phyloP scores from a whole-genome alignment of 2,888 invertebrate species.

The Pyrocoelia pectoralis region DNA sequence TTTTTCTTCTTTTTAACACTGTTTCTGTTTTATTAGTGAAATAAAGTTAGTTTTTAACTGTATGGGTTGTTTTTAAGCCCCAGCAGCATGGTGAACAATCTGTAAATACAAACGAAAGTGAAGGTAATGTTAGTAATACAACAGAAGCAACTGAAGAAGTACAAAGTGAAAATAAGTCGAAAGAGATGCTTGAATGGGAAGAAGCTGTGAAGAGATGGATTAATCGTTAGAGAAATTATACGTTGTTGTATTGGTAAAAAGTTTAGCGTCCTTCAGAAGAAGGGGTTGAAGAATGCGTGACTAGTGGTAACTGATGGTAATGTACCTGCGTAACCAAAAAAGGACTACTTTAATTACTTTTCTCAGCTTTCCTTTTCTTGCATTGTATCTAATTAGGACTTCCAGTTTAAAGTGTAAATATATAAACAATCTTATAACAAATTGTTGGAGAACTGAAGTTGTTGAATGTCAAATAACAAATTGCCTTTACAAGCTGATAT shows the following conservation, averaged over 20 bases:
- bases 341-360: neutral
- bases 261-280: neutral
- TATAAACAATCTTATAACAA: neutral
- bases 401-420: neutral
- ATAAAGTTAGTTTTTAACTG: constrained; percentile 20
- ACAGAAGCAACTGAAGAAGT: constrained; percentile 38
- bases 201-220: constrained; percentile 73
- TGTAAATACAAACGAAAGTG: constrained; percentile 28
- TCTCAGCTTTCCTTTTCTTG: neutral
- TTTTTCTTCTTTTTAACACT: constrained; percentile 9
- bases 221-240: constrained; percentile 63
- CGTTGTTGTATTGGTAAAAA: neutral
- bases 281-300: neutral
- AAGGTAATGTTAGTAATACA: constrained; percentile 24
- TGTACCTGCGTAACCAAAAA: neutral
- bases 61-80: constrained; percentile 32
- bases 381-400: constrained; percentile 2
- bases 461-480: too few species aligned
- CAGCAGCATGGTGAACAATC: constrained; percentile 29
- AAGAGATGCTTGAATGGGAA: constrained; percentile 64
- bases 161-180: constrained; percentile 48
- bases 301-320: neutral
- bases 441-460: too few species aligned
- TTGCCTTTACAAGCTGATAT: too few species aligned
- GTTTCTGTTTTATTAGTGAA: constrained; percentile 11